These are phyloP conservation scores for Osmerus mordax DNA, from an alignment of 2,113 vertebrate species.

Conservation along the genomic window DNA sequence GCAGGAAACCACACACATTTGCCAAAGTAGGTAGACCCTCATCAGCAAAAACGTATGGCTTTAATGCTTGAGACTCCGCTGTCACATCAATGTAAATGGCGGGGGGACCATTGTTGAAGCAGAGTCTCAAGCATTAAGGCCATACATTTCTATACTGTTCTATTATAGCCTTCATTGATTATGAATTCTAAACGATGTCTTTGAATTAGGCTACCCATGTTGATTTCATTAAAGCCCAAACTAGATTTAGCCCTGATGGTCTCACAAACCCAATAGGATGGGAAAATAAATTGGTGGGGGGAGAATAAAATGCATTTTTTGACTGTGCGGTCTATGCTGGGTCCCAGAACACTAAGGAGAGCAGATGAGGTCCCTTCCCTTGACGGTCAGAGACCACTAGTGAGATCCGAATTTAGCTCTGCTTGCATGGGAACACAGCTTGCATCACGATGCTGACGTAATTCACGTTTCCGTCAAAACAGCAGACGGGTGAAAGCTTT, in stretches of 20 bases:
- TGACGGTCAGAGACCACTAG: neutral
- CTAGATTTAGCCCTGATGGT: too few relatives aligned
- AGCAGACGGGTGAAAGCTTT: too few relatives aligned
- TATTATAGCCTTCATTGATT: too few relatives aligned
- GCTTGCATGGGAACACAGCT: conserved; percentile 6
- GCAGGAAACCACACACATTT: neutral
- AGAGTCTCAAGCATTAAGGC: too few relatives aligned
- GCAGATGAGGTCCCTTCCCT: conserved; percentile 2
- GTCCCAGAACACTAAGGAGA: neutral
- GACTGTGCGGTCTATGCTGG: neutral
- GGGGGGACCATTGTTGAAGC: too few relatives aligned
- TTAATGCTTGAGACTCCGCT: neutral
- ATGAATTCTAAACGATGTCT: too few relatives aligned
- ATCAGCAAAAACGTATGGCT: neutral
- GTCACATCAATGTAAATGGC: too few relatives aligned
- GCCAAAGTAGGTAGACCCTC: neutral
- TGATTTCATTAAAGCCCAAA: too few relatives aligned
- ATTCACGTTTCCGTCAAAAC: neutral
- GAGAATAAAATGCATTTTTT: too few relatives aligned
- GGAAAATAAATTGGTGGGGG: too few relatives aligned
- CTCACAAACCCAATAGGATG: too few relatives aligned
- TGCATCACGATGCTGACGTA: conserved; percentile 2
- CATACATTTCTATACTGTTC: neutral
- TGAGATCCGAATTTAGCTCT: neutral
- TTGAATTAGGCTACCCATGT: too few relatives aligned